Conservation (phyloP, 2,888 invertebrate species). For the Trissolcus brochymenae region DNA sequence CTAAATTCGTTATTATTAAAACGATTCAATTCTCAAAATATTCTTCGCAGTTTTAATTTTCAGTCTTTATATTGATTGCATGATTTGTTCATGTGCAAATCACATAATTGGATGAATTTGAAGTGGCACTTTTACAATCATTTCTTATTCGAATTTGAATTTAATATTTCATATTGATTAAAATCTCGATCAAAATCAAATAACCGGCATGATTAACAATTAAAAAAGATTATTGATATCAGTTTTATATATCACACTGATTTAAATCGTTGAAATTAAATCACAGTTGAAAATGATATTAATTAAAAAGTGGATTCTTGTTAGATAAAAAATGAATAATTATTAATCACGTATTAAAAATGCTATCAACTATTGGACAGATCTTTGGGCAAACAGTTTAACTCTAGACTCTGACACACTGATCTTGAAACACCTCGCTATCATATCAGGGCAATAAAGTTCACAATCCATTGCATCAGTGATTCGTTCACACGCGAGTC, state of each 20-base stretch:
- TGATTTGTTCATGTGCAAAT: not conserved
- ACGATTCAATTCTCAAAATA: not conserved
- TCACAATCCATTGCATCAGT: constrained; percentile 28
- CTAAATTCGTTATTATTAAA: not conserved
- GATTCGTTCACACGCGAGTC: constrained; percentile 39
- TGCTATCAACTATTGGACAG: constrained; percentile 2
- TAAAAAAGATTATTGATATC: not conserved
- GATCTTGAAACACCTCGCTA: constrained; percentile 36
- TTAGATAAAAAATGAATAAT: not conserved
- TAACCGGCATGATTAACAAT: not conserved
- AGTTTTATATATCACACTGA: not conserved
- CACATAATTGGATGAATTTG: not conserved
- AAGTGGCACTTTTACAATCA: not conserved
- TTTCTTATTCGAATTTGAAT: not conserved
- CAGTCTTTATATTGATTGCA: not conserved
- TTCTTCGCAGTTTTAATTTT: not conserved
- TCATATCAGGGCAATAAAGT: constrained; percentile 35
- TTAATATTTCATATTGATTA: not conserved
- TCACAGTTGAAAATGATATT: not conserved
- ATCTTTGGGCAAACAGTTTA: constrained; percentile 13
- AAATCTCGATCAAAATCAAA: not conserved
- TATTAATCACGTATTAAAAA: not conserved
- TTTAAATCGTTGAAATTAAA: not conserved
- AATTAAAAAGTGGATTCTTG: not conserved
- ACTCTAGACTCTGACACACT: constrained; percentile 29